Evolutionary conservation across 2,888 invertebrate species (phyloP), one percentile per base, ranked within the genome.

Genomic region (Hyalella azteca): DNA sequence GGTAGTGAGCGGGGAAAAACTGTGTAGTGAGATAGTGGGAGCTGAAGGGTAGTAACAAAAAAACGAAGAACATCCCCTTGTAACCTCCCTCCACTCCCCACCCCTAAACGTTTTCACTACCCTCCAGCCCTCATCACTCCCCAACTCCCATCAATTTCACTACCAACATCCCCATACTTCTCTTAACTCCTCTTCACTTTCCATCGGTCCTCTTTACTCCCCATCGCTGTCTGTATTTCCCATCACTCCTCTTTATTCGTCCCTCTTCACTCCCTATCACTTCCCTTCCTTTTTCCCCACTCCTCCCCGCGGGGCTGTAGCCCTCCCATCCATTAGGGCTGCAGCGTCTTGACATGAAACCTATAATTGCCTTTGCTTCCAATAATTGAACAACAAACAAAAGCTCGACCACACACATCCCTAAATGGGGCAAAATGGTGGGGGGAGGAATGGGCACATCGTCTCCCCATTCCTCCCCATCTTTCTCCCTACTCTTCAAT

Each of bases 351-450:
- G 66, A 66, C 66, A 29, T n/a, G 66, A 66, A 66, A 29, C 66
- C 66, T 66, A 66, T 66, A 66, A 66, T 66, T 66, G 66, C 66
- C 32, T 39, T 29, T 7, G 19, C 66, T 29, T 66, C 66, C 66
- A 66, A 66, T 66, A 66, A 66, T 66, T 9, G 66, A 66, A 29
- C 66, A 66, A 66, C 66, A 66, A 66, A 66, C 66, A 19, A 7
- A 66, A 39, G 19, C 39, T 66, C 66, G 7, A 66, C 19, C 9
- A 66, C 19, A n/a, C 45, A 7, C n/a, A n/a, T n/a, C n/a, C n/a
- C n/a, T n/a, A n/a, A n/a, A n/a, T n/a, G n/a, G n/a, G n/a, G n/a
- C n/a, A n/a, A n/a, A n/a, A n/a, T n/a, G n/a, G n/a, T n/a, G n/a
- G n/a, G n/a, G n/a, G n/a, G n/a, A n/a, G n/a, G n/a, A n/a, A n/a